These are phyloP conservation scores for Cyprinella venusta DNA, from an alignment of 2,797 vertebrate genomes.

Conservation along the genomic window DNA sequence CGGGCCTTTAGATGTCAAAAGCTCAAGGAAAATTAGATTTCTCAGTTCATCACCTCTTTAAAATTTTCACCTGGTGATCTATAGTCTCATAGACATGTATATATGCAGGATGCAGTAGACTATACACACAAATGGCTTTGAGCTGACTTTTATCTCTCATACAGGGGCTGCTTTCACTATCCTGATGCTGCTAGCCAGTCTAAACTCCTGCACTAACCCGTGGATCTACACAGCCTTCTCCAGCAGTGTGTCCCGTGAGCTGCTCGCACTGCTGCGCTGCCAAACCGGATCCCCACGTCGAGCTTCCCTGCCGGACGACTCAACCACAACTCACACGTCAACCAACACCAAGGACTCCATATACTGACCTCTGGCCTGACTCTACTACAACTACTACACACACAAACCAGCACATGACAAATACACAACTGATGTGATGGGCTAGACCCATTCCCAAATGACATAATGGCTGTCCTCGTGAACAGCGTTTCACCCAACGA, in stretches of 20 bases:
- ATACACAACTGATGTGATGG: background rate
- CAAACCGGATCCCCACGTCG: slow-evolving; percentile 35
- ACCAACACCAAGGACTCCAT: slow-evolving; percentile 71
- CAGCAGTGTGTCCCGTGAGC: slow-evolving; percentile 86
- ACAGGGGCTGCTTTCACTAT: slow-evolving; percentile 85
- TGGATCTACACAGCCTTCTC: slow-evolving; percentile 95
- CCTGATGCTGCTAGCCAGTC: slow-evolving; percentile 90
- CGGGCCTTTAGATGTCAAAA: too few relatives aligned
- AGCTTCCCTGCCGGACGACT: slow-evolving; percentile 74
- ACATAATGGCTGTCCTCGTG: background rate
- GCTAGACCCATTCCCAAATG: background rate
- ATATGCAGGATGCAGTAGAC: background rate
- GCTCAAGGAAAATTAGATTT: too few relatives aligned
- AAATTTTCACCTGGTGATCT: background rate
- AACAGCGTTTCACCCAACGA: background rate
- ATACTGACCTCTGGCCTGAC: slow-evolving; percentile 56
- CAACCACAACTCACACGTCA: slow-evolving; percentile 79
- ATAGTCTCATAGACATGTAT: background rate
- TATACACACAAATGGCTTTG: background rate
- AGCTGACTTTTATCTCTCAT: background rate
- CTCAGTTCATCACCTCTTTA: background rate
- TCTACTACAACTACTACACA: background rate
- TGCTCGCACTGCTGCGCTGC: slow-evolving; percentile 78
- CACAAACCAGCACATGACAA: background rate
- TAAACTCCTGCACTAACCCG: slow-evolving; percentile 95